Conservation (phyloP, 2,797 vertebrate species). For the Sitta carolinensis region DNA sequence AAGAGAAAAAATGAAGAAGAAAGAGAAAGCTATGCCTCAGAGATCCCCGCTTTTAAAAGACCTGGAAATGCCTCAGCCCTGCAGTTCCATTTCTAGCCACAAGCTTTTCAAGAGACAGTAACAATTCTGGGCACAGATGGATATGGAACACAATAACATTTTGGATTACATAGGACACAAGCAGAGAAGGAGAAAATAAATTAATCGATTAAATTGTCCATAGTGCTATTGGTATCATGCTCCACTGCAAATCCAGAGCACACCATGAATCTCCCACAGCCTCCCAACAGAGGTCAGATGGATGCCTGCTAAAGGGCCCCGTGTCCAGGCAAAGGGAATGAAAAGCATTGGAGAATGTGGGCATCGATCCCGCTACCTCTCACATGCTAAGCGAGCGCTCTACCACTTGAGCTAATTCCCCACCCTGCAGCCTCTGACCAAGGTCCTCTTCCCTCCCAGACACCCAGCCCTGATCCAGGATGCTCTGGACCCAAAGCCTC, state of each 20-base stretch:
- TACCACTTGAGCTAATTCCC: constrained; percentile 52
- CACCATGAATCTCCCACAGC: too few relatives aligned
- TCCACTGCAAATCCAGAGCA: not conserved
- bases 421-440: fast-evolving
- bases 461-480: fast-evolving
- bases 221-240: not conserved
- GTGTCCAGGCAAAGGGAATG: fast-evolving
- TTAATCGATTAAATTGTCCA: not conserved
- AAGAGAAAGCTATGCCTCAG: not conserved
- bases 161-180: too few relatives aligned
- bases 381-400: constrained; percentile 67
- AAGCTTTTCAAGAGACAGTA: not conserved
- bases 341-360: constrained; percentile 72
- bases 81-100: not conserved
- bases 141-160: fast-evolving
- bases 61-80: not conserved
- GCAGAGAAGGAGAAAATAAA: not conserved
- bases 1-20: not conserved
- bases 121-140: too few relatives aligned
- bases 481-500: not conserved
- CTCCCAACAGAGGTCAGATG: not conserved
- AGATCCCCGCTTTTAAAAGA: not conserved
- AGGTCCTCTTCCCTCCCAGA: not conserved
- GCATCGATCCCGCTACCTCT: constrained; percentile 61
- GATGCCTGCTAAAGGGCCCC: not conserved